These are phyloP conservation scores for Ispidina picta DNA, from an alignment of 2,797 vertebrate genomes.

Conservation along the genomic window DNA sequence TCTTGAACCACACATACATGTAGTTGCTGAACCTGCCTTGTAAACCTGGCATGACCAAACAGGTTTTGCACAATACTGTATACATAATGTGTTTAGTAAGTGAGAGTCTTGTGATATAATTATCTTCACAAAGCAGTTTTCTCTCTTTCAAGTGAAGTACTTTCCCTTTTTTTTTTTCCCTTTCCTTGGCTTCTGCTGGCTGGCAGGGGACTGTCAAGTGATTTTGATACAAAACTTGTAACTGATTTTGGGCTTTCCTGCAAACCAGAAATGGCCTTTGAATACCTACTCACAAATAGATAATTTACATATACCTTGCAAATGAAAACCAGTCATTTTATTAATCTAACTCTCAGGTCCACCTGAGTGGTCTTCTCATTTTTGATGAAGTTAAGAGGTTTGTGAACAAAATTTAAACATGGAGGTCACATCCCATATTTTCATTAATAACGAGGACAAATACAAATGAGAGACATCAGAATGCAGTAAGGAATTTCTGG, in stretches of 20 bases:
- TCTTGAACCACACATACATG: background rate
- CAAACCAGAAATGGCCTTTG: background rate
- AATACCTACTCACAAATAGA: background rate
- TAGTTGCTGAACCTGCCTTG: background rate
- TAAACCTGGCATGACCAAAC: background rate
- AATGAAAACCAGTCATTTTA: background rate
- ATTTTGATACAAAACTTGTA: background rate
- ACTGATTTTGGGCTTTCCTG: background rate
- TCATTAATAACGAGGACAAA: background rate
- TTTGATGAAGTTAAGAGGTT: background rate
- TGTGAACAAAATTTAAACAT: background rate
- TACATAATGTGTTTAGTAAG: background rate
- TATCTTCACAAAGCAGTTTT: background rate
- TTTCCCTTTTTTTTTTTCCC: background rate
- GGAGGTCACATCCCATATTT: background rate
- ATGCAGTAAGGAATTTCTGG: background rate
- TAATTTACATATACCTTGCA: background rate
- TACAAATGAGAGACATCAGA: background rate
- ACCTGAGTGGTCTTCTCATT: background rate
- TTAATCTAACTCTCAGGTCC: background rate
- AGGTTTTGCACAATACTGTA: background rate
- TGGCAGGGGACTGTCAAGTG: background rate
- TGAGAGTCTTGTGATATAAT: background rate
- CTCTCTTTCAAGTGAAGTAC: background rate
- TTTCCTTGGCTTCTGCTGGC: background rate